Evolutionary conservation across 2,113 vertebrate species (phyloP).

Genomic region (Tursiops truncatus): DNA sequence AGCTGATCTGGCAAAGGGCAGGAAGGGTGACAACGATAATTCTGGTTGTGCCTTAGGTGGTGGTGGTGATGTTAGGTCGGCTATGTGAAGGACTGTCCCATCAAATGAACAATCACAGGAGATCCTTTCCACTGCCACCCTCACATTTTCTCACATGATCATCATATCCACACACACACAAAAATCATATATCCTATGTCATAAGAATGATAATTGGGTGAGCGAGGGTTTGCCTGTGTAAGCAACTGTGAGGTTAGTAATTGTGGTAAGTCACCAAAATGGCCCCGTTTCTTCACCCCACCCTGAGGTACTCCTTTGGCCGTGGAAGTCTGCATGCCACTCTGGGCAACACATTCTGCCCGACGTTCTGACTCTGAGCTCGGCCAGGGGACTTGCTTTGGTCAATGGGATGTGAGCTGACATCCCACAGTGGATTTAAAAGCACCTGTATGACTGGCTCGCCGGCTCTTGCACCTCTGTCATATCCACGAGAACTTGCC

Average conservation of each 20-base stretch:
- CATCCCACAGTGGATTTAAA: not conserved
- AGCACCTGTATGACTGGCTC: not conserved
- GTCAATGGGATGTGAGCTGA: not conserved
- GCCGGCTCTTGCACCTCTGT: not conserved
- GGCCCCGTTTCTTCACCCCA: not conserved
- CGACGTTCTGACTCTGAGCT: not conserved
- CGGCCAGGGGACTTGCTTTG: not conserved
- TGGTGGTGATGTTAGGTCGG: not conserved
- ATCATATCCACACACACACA: not conserved
- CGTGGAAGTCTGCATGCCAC: not conserved
- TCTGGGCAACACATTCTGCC: not conserved
- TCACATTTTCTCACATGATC: not conserved
- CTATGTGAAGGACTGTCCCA: not conserved
- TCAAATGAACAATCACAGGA: not conserved
- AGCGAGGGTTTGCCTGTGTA: not conserved
- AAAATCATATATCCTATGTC: not conserved
- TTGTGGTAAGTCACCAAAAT: not conserved
- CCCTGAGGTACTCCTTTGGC: not conserved
- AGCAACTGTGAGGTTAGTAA: not conserved
- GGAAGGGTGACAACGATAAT: not conserved
- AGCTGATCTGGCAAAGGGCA: not conserved
- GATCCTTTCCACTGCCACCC: accelerated
- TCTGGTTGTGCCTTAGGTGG: not conserved
- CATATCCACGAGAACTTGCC: not conserved
- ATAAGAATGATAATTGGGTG: not conserved